Percentiles rank a stretch among this genome's conserved stretches.
Evolutionary conservation across 1,140 invertebrate genomes (phyloP).

Genomic region (Caenorhabditis tropicalis): DNA sequence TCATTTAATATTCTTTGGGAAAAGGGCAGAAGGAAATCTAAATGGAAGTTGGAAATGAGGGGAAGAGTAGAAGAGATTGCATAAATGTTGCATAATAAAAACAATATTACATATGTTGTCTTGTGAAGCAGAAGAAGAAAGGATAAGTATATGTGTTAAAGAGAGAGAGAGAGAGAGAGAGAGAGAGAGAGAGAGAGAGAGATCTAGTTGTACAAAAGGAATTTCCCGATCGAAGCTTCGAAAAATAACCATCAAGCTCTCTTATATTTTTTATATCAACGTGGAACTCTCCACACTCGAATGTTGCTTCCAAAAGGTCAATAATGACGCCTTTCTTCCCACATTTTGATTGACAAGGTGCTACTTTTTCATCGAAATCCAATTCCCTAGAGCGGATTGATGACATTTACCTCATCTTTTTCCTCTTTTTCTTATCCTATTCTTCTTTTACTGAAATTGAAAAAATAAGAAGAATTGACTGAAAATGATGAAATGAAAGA

Average conservation of each 20-base stretch:
- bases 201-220: background rate
- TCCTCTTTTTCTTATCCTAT: background rate
- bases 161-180: background rate
- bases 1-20: slow-evolving; percentile 36
- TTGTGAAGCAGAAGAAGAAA: slow-evolving; percentile 12
- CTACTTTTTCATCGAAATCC: background rate
- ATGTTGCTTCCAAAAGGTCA: background rate
- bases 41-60: background rate
- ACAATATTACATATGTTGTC: slow-evolving; percentile 21
- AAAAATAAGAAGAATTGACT: background rate
- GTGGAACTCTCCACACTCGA: background rate
- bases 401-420: background rate
- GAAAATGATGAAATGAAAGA: background rate
- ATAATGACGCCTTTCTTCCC: background rate
- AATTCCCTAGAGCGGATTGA: slow-evolving; percentile 1
- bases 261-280: background rate
- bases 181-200: background rate
- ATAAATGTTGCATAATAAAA: slow-evolving; percentile 42
- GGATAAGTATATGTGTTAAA: slow-evolving; percentile 30
- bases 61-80: background rate
- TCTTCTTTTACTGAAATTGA: background rate
- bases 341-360: background rate
- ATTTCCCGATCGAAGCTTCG: too few species aligned
- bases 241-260: too few species aligned
- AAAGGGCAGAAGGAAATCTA: background rate